Conservation (phyloP, 2,888 invertebrate genomes). For the Temnothorax ravouxi region DNA sequence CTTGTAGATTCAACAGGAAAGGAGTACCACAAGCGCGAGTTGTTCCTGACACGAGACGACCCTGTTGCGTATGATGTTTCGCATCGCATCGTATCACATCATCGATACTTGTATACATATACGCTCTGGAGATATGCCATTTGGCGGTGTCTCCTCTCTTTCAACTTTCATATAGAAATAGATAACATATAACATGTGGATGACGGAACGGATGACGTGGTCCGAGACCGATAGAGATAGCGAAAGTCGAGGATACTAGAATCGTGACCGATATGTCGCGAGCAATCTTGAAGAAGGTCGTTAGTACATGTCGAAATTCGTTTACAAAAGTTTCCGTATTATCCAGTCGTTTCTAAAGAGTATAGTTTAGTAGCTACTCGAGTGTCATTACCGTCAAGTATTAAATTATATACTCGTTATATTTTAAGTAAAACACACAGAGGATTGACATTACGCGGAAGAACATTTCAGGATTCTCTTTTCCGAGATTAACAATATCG, state of each 20-base stretch:
- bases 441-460: not conserved
- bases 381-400: not conserved
- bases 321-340: not conserved
- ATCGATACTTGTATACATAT: conserved; percentile 19
- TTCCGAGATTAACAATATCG: not conserved
- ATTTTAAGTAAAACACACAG: not conserved
- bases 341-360: not conserved
- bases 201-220: conserved; percentile 80
- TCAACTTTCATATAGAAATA: conserved; percentile 74
- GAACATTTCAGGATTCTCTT: not conserved
- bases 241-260: conserved; percentile 64
- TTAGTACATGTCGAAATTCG: conserved; percentile 11
- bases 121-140: not conserved
- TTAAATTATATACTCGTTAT: not conserved
- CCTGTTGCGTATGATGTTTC: conserved; percentile 25
- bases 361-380: not conserved
- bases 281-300: conserved; percentile 31
- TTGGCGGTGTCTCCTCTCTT: conserved; percentile 41
- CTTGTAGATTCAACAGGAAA: conserved; percentile 4
- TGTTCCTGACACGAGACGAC: conserved; percentile 20
- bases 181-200: conserved; percentile 81
- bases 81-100: not conserved
- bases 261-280: conserved; percentile 65
- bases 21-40: conserved; percentile 7
- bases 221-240: conserved; percentile 71